Evolutionary conservation across 1,140 invertebrate genomes (phyloP), one percentile per base, ranked within the genome.

Genomic region (Drosophila lacertosa): DNA sequence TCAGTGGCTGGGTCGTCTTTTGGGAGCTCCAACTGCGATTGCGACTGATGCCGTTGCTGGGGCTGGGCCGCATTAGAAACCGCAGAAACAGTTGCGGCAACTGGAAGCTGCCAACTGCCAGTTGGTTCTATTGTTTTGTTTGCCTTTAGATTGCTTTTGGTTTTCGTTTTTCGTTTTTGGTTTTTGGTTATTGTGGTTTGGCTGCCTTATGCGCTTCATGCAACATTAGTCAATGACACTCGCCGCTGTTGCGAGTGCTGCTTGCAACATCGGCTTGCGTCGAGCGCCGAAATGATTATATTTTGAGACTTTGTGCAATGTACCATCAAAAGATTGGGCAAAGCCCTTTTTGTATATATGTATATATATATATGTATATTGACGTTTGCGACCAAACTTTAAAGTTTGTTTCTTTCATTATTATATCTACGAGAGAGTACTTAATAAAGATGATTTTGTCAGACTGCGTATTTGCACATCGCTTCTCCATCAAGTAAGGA

Each of bases 161-260:
- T 4, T 57, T 40, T 50, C 7, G 32, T 33, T 66, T 62, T 48
- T 32, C 10, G 16, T 42, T n/a, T 59, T 71, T 59, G 11, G 35
- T 15, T 74, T 73, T 71, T 62, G 77, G 71, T 71, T 80, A 76
- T 81, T 80, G 77, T 68, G 77, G 77, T 80, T 81, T 40, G 47
- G 29, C 45, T 73, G 78, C 78, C 77, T 82, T 82, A 69, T 81
- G 73, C 78, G 78, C 78, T 81, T 81, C 78, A 82, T 82, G 78
- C 78, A 74, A 82, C 78, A 82, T 82, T 82, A 81, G 78, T 81
- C 78, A 81, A 81, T 82, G 78, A 81, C 78, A 81, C 73, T 81
- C 64, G 63, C 47, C 39, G 54, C n/a, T 24, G 24, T 32, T 40
- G 60, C 15, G 18, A 39, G 33, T 29, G 69, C 42, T 53, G 59